A percentile compares a stretch with the other conserved stretches of the same genome.
phyloP scores from a whole-genome alignment of 92 coral and sea anemone genomes.

The Bergia sp. region DNA sequence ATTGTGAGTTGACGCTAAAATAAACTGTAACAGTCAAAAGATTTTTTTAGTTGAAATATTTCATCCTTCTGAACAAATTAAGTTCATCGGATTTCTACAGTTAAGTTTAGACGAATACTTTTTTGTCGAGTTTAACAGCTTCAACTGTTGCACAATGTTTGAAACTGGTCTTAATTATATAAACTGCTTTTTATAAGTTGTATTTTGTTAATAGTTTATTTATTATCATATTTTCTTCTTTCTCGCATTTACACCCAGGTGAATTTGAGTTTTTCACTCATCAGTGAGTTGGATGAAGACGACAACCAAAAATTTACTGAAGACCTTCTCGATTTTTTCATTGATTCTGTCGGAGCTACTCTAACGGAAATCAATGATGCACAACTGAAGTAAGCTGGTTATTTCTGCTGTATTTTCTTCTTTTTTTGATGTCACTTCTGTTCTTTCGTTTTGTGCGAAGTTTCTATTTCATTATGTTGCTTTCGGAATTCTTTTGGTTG shows the following conservation, averaged over 20 bases:
- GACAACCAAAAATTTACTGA: slow-evolving; percentile 71
- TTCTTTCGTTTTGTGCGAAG: not conserved
- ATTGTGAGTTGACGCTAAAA: no score
- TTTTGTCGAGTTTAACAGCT: no score
- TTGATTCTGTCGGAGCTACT: slow-evolving; percentile 94
- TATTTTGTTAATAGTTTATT: not conserved
- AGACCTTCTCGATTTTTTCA: slow-evolving; percentile 83
- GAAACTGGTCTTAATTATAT: not conserved
- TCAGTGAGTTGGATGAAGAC: slow-evolving; percentile 78
- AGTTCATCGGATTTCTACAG: no score
- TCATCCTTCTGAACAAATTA: no score
- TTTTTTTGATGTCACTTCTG: not conserved
- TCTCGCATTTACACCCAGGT: slow-evolving; percentile 56
- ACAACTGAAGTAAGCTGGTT: slow-evolving; percentile 69
- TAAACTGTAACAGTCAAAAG: no score
- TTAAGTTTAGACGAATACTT: no score
- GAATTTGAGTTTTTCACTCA: slow-evolving; percentile 91
- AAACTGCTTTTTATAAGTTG: not conserved
- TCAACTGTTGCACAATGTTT: not conserved
- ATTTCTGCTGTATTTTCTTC: not conserved
- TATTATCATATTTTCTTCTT: not conserved
- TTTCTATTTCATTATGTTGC: not conserved
- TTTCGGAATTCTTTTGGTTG: not conserved
- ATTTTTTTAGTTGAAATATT: no score
- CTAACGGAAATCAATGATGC: slow-evolving; percentile 96